Percentiles rank a stretch among this genome's conserved stretches.
Conservation (phyloP, 1,140 invertebrate genomes). For the Hesperophylax magnus region DNA sequence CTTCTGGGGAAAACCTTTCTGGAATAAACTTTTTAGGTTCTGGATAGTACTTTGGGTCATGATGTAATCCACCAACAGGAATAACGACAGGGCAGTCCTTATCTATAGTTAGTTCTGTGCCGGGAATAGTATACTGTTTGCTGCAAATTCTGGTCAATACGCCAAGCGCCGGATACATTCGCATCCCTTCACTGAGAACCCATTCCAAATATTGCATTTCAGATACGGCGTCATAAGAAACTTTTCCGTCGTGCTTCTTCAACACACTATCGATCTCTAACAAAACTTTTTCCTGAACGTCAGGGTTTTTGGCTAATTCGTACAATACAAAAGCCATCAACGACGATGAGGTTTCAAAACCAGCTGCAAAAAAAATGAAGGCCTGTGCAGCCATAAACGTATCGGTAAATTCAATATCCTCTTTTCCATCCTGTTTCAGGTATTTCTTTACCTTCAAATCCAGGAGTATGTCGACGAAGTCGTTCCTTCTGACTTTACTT, state of each 20-base stretch:
- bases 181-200: conserved; percentile 30
- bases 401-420: conserved; percentile 34
- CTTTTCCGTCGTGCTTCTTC: conserved; percentile 59
- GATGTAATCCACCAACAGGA: conserved; percentile 43
- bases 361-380: conserved; percentile 67
- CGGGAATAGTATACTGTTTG: conserved; percentile 29
- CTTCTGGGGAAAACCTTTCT: conserved; percentile 44
- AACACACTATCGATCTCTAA: conserved; percentile 66
- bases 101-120: conserved; percentile 34
- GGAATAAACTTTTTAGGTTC: conserved; percentile 52
- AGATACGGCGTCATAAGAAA: conserved; percentile 64
- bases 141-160: conserved; percentile 30
- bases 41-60: conserved; percentile 48
- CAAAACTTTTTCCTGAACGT: conserved; percentile 68
- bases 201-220: conserved; percentile 66
- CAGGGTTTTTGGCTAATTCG: conserved; percentile 67
- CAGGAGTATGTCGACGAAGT: conserved; percentile 71
- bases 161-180: conserved; percentile 36
- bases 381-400: conserved; percentile 61
- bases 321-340: conserved; percentile 64
- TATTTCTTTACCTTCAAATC: conserved; percentile 31
- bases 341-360: conserved; percentile 72
- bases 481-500: conserved; percentile 64
- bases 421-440: background rate
- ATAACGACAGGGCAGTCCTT: conserved; percentile 39